Evolutionary conservation across 2,888 invertebrate genomes (phyloP).

Genomic region (Schizotus pectinicornis): DNA sequence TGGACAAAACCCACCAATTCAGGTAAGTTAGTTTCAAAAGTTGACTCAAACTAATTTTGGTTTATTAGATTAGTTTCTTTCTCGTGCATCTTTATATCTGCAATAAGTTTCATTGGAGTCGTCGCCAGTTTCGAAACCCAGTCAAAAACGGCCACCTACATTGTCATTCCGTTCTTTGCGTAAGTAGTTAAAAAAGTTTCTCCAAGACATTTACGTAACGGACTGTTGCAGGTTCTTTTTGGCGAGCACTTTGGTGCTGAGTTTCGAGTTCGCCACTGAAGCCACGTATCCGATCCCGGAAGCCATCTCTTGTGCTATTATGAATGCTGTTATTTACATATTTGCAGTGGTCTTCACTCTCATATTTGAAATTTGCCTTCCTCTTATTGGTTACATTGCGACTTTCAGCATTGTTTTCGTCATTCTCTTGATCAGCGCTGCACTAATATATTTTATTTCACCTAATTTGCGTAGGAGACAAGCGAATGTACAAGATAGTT

Average conservation of each 20-base stretch:
- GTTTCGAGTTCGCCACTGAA: conserved; percentile 95
- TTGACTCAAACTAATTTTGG: background rate
- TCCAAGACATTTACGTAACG: no score
- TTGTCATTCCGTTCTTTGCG: conserved; percentile 44
- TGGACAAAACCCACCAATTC: conserved; percentile 91
- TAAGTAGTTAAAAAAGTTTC: conserved; percentile 29
- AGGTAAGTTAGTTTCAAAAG: conserved; percentile 67
- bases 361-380: conserved; percentile 34
- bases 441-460: no score
- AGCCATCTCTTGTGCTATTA: conserved; percentile 89
- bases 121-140: conserved; percentile 22
- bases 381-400: conserved; percentile 29
- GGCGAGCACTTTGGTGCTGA: conserved; percentile 94
- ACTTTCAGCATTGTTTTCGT: no score
- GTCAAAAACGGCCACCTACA: conserved; percentile 37
- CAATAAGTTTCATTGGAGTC: conserved; percentile 28
- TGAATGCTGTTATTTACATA: conserved; percentile 74
- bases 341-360: conserved; percentile 41
- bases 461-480: background rate
- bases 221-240: conserved; percentile 82
- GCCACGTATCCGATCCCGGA: conserved; percentile 95
- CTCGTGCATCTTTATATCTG: conserved; percentile 26
- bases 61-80: conserved; percentile 33
- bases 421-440: no score
- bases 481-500: background rate